These are phyloP conservation scores for Drosophila yooni DNA, from an alignment of 2,888 invertebrate genomes.

Conservation along the genomic window DNA sequence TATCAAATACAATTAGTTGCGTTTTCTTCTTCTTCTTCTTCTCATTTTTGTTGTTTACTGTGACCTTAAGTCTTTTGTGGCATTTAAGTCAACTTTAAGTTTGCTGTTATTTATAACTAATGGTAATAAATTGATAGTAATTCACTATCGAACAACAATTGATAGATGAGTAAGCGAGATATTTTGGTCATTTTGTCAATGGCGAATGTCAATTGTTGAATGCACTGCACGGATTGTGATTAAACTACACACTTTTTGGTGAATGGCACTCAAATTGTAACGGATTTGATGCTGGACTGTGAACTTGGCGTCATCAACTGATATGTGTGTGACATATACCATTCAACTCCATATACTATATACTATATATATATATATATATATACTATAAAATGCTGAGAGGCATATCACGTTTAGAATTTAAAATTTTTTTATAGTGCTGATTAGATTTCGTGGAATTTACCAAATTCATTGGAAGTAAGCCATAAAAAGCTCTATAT, in stretches of 20 bases:
- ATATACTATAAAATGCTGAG: not conserved
- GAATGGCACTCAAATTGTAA: not conserved
- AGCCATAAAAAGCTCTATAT: not conserved
- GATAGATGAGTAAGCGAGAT: not conserved
- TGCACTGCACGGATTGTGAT: not conserved
- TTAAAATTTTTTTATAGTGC: not conserved
- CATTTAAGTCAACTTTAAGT: conserved; percentile 9
- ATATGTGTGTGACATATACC: not conserved
- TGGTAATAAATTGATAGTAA: not conserved
- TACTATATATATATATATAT: not conserved
- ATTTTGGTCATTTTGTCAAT: not conserved
- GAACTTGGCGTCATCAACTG: not conserved
- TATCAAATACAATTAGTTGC: conserved; percentile 16
- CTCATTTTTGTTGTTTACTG: not conserved
- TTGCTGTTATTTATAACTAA: not conserved
- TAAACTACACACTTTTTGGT: not conserved
- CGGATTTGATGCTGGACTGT: not conserved
- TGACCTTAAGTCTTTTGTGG: conserved; percentile 19
- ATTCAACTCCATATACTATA: not conserved
- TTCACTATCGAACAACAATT: not conserved
- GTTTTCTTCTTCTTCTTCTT: not conserved
- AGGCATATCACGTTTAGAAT: not conserved
- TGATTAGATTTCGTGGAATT: conserved; percentile 24
- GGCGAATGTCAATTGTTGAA: not conserved
- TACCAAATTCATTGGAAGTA: not conserved